Evolutionary conservation across 2,113 vertebrate genomes (phyloP).

Genomic region (Hippotragus niger): DNA sequence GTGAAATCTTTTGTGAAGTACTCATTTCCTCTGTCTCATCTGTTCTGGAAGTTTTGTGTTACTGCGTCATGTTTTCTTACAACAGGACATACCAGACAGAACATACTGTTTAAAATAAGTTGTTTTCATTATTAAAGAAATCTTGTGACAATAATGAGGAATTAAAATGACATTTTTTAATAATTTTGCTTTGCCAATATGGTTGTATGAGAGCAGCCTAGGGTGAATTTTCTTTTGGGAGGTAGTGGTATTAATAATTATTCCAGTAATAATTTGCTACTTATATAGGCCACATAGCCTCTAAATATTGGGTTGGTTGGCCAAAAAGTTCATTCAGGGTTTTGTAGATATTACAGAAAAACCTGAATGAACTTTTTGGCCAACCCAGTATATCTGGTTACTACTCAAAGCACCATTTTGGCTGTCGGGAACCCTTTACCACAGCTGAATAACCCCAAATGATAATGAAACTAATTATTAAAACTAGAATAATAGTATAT

Average conservation of each 20-base stretch:
- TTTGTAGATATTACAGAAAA: neutral
- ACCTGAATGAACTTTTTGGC: neutral
- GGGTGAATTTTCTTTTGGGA: neutral
- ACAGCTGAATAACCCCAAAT: neutral
- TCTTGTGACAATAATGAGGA: neutral
- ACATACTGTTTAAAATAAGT: neutral
- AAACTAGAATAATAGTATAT: neutral
- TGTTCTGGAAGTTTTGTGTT: neutral
- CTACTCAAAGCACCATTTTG: neutral
- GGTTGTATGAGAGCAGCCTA: neutral
- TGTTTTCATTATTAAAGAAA: neutral
- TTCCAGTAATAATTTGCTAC: neutral
- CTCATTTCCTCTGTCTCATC: neutral
- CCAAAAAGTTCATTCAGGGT: neutral
- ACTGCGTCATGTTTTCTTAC: neutral
- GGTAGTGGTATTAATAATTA: neutral
- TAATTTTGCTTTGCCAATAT: neutral
- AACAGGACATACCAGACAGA: neutral
- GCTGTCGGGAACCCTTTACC: neutral
- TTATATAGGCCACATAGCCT: neutral
- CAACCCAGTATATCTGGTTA: neutral
- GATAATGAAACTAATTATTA: neutral
- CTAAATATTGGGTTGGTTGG: neutral
- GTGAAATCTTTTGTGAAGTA: neutral
- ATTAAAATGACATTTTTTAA: constrained; percentile 23